These are phyloP conservation scores for Rattus rattus DNA, from an alignment of 2,113 vertebrate genomes.

Conservation along the genomic window DNA sequence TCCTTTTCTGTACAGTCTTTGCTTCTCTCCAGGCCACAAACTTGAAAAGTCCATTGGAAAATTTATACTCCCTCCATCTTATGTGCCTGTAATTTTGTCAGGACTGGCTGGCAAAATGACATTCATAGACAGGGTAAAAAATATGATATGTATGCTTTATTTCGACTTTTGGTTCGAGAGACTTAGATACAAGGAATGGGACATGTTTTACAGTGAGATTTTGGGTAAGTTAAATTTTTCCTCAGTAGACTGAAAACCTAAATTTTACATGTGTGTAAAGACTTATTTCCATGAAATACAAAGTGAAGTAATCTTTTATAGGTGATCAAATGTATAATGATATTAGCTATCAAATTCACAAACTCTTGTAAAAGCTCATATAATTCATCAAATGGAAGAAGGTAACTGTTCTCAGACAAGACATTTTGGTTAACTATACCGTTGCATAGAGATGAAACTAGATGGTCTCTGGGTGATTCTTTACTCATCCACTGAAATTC, in stretches of 20 bases:
- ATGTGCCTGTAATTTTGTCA: background rate
- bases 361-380: background rate
- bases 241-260: background rate
- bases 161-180: background rate
- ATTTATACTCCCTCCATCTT: slow-evolving; percentile 80
- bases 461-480: background rate
- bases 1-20: slow-evolving; percentile 83
- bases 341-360: background rate
- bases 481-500: too few species aligned
- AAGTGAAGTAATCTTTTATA: background rate
- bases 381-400: background rate
- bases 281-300: background rate
- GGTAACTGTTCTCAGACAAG: background rate
- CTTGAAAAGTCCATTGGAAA: slow-evolving; percentile 85
- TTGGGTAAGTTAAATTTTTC: background rate
- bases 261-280: background rate
- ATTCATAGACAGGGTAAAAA: background rate
- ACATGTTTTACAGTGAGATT: background rate
- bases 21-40: slow-evolving; percentile 76
- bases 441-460: background rate
- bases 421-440: background rate
- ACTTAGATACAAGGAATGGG: background rate
- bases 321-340: background rate
- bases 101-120: background rate
- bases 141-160: slow-evolving; percentile 5